These are phyloP conservation scores for Theocolax elegans DNA, from an alignment of 1,140 invertebrate genomes.

Conservation along the genomic window DNA sequence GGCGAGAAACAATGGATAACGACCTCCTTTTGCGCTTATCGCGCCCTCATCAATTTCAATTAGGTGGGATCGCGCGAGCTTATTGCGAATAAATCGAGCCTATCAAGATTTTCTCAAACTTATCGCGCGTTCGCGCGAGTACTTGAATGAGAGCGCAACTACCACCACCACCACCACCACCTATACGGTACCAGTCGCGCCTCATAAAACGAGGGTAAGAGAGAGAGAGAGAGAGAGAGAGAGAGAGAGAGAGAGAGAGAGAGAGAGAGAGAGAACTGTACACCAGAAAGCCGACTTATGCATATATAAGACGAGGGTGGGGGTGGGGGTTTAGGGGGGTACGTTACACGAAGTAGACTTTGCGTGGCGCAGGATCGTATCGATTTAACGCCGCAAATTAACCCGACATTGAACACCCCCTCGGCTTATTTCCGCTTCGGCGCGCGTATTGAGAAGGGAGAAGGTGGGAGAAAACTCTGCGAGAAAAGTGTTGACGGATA, in stretches of 20 bases:
- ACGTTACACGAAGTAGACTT: neutral
- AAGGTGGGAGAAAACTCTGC: neutral
- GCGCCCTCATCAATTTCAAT: conserved; percentile 25
- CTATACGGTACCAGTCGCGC: neutral
- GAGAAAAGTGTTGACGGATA: neutral
- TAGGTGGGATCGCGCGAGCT: neutral
- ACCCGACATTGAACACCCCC: conserved; percentile 30
- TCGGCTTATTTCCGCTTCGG: conserved; percentile 29
- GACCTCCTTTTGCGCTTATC: neutral
- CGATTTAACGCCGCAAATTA: conserved; percentile 39
- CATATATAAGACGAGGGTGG: no score
- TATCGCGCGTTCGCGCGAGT: neutral
- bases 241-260: no score
- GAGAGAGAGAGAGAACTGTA: no score
- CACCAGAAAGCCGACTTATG: no score
- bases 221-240: no score
- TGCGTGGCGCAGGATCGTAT: conserved; percentile 26
- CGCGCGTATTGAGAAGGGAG: conserved; percentile 17
- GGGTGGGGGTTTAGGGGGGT: no score
- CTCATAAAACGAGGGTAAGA: neutral
- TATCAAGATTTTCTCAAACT: conserved; percentile 30
- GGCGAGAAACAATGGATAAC: neutral
- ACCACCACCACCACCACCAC: neutral
- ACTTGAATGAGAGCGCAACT: no score
- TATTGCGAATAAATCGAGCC: conserved; percentile 20